phyloP scores from a whole-genome alignment of 2,888 invertebrate species.

The Periphyllus acericola region DNA sequence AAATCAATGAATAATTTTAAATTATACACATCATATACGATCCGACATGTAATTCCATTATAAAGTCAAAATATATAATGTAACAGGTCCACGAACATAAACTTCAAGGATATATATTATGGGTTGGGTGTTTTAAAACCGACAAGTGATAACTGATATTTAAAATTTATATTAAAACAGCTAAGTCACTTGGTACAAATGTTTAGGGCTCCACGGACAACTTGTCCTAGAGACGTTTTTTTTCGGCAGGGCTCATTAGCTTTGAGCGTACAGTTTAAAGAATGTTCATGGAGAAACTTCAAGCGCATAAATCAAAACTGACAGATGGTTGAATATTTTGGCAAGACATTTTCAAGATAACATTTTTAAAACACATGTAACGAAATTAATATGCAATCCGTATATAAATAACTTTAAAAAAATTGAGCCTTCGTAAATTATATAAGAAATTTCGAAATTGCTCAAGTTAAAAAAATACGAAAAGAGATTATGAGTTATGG shows the following conservation, averaged over 20 bases:
- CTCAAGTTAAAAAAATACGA: background rate
- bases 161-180: slow-evolving; percentile 21
- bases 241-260: slow-evolving; percentile 11
- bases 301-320: slow-evolving; percentile 41
- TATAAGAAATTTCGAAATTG: background rate
- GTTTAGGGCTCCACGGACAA: background rate
- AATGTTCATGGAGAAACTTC: slow-evolving; percentile 25
- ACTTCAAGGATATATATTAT: slow-evolving; percentile 1
- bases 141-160: background rate
- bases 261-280: background rate
- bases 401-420: slow-evolving; percentile 8
- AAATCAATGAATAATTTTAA: slow-evolving; percentile 4
- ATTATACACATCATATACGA: background rate
- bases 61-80: background rate
- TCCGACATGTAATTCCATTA: background rate
- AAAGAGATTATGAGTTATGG: background rate
- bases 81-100: background rate
- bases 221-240: background rate
- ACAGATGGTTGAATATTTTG: slow-evolving; percentile 40
- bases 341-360: slow-evolving; percentile 24
- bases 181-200: background rate
- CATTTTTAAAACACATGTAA: background rate
- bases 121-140: background rate
- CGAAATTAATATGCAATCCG: background rate
- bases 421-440: background rate